phyloP scores from a whole-genome alignment of 1,140 invertebrate genomes.

The Cardiocondyla obscurior region DNA sequence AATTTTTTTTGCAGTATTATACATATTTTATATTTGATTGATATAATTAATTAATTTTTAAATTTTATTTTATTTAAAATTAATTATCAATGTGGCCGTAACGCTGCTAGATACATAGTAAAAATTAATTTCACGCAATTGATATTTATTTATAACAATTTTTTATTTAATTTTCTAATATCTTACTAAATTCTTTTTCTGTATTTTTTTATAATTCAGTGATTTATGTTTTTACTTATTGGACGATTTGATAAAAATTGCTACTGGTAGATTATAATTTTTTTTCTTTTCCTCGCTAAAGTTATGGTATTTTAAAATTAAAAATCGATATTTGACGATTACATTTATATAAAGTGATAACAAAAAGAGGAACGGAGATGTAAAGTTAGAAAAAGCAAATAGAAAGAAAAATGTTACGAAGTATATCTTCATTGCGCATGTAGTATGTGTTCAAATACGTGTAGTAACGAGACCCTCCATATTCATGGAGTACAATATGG shows the following conservation, averaged over 20 bases:
- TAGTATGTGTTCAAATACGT: slow-evolving; percentile 71
- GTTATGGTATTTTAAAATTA: slow-evolving; percentile 78
- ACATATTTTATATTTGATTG: neutral
- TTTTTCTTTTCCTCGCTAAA: slow-evolving; percentile 53
- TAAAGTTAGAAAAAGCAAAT: slow-evolving; percentile 8
- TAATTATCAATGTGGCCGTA: neutral
- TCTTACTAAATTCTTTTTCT: neutral
- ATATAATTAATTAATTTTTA: neutral
- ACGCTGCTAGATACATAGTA: neutral
- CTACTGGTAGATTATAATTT: slow-evolving; percentile 62
- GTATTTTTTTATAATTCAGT: neutral
- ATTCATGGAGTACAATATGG: slow-evolving; percentile 81
- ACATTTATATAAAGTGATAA: slow-evolving; percentile 3
- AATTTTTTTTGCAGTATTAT: neutral
- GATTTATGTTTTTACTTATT: neutral
- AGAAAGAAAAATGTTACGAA: slow-evolving; percentile 46
- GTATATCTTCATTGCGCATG: slow-evolving; percentile 68
- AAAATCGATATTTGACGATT: slow-evolving; percentile 54
- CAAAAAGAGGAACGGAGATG: neutral
- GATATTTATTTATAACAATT: neutral
- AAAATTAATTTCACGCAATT: neutral
- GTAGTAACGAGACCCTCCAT: slow-evolving; percentile 81
- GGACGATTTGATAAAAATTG: neutral
- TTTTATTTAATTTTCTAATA: neutral
- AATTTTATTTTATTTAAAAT: neutral